These are phyloP conservation scores for Doris montereyensis DNA, from an alignment of 2,888 invertebrate genomes.

Conservation along the genomic window DNA sequence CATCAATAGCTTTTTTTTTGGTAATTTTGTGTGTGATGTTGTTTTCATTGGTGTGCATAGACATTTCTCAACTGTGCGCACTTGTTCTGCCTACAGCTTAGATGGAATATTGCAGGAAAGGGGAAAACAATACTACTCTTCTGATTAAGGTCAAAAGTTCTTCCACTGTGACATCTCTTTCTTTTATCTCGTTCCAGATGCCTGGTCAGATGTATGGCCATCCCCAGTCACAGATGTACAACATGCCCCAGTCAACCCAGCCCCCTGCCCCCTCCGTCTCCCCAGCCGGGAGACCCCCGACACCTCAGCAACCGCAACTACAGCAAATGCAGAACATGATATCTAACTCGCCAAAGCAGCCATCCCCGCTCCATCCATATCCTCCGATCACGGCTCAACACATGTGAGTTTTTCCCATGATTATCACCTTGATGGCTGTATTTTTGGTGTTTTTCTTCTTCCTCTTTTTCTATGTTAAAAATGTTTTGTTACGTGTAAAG, in stretches of 20 bases:
- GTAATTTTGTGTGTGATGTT: no score
- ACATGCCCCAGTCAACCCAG: constrained; percentile 32
- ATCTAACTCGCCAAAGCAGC: constrained; percentile 43
- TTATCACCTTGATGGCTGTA: neutral
- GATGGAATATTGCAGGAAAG: no score
- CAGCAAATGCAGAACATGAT: constrained; percentile 39
- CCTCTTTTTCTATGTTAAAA: neutral
- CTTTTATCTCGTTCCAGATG: constrained; percentile 9
- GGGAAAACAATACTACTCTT: no score
- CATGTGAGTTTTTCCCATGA: constrained; percentile 36
- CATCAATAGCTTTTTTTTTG: no score
- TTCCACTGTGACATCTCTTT: neutral
- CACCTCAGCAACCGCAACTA: constrained; percentile 31
- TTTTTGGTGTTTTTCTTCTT: neutral
- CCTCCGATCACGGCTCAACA: constrained; percentile 44
- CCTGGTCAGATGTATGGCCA: constrained; percentile 27
- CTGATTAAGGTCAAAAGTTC: no score
- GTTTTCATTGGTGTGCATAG: no score
- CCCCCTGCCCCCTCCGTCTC: constrained; percentile 32
- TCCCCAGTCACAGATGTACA: constrained; percentile 37
- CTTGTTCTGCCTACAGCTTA: no score
- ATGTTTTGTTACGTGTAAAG: no score
- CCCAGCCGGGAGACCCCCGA: constrained; percentile 27
- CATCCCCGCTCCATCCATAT: constrained; percentile 41
- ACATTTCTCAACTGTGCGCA: no score